phyloP scores from a whole-genome alignment of 2,797 vertebrate species.

The Artibeus jamaicensis region DNA sequence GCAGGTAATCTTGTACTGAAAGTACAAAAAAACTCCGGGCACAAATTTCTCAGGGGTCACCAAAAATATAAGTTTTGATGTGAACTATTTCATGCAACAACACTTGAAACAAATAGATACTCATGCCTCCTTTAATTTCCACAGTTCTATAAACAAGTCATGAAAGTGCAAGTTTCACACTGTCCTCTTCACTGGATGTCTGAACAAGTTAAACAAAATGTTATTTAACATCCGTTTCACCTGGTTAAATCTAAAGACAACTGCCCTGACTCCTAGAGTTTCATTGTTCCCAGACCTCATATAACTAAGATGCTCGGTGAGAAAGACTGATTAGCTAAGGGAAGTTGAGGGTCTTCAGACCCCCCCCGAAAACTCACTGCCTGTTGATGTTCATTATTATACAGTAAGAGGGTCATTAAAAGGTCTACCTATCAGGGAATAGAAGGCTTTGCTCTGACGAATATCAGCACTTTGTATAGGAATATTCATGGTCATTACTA shows the following conservation, averaged over 20 bases:
- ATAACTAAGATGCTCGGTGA: not conserved
- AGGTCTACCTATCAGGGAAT: not conserved
- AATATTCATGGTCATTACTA: not conserved
- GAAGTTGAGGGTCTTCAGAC: not conserved
- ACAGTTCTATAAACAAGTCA: not conserved
- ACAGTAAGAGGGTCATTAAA: slow-evolving; percentile 10
- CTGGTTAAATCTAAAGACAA: slow-evolving; percentile 41
- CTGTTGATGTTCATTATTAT: not conserved
- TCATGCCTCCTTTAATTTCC: not conserved
- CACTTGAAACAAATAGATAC: slow-evolving; percentile 4
- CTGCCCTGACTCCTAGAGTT: not conserved
- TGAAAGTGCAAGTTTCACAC: slow-evolving; percentile 12
- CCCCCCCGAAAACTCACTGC: not conserved
- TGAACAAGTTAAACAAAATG: slow-evolving; percentile 38
- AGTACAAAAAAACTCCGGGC: not conserved
- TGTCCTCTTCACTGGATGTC: not conserved
- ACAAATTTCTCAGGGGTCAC: not conserved
- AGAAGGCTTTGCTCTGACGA: slow-evolving; percentile 30
- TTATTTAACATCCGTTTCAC: slow-evolving; percentile 22
- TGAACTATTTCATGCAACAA: not conserved
- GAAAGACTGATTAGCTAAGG: not conserved
- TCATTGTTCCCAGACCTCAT: not conserved
- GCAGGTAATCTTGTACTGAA: not conserved
- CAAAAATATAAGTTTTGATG: not conserved
- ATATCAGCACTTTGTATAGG: not conserved